Evolutionary conservation across 2,888 invertebrate species (phyloP).

Genomic region (Sminthurinus aureus): DNA sequence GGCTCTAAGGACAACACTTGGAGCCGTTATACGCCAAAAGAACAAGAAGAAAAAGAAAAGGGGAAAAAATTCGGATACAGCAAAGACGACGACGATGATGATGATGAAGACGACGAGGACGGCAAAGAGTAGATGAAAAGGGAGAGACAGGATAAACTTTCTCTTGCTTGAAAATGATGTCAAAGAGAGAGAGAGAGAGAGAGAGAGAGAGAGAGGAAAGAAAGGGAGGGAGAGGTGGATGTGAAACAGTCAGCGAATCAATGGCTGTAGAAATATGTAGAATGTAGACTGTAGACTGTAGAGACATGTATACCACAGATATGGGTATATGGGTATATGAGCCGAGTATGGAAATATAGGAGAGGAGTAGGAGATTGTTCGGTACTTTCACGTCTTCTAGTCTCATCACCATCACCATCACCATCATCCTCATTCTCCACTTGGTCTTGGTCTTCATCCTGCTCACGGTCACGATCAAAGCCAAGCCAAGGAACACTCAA

Average conservation of each 20-base stretch:
- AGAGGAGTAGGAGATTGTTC: too few relatives aligned
- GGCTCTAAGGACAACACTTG: neutral
- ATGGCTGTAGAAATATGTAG: too few relatives aligned
- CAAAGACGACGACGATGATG: neutral
- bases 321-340: too few relatives aligned
- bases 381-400: too few relatives aligned
- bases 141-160: constrained; percentile 18
- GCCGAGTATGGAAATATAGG: too few relatives aligned
- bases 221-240: neutral
- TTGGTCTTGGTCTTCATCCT: neutral
- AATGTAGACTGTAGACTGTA: too few relatives aligned
- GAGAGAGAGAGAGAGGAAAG: neutral
- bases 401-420: too few relatives aligned
- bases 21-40: neutral
- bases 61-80: neutral
- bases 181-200: constrained; percentile 9
- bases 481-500: too few relatives aligned
- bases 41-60: neutral
- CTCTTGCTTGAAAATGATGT: neutral
- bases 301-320: too few relatives aligned
- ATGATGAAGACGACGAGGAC: neutral
- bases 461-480: neutral
- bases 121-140: neutral
- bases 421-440: neutral
- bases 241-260: too few relatives aligned